phyloP scores from a whole-genome alignment of 2,888 invertebrate genomes.

The Ctena decussata region DNA sequence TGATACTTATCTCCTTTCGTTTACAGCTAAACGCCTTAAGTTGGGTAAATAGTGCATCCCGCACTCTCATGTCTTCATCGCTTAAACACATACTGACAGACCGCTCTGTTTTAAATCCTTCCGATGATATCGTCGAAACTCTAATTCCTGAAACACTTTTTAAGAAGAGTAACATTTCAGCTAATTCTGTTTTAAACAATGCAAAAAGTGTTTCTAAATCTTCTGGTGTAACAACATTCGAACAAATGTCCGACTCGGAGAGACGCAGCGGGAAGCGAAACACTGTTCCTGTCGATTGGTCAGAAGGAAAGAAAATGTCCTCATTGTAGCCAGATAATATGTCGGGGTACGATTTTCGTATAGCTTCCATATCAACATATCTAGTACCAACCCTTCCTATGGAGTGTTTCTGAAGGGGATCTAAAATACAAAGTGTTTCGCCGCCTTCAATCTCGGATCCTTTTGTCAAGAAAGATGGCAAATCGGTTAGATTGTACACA shows the following conservation, averaged over 20 bases:
- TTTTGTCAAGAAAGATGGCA: slow-evolving; percentile 74
- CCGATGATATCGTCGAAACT: slow-evolving; percentile 29
- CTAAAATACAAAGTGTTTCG: slow-evolving; percentile 81
- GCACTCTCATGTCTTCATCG: background rate
- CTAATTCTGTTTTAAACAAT: slow-evolving; percentile 38
- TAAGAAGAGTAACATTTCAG: slow-evolving; percentile 59
- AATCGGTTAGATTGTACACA: slow-evolving; percentile 80
- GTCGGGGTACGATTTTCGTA: slow-evolving; percentile 36
- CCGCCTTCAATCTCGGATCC: slow-evolving; percentile 65
- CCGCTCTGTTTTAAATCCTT: slow-evolving; percentile 3
- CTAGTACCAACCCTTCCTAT: slow-evolving; percentile 59
- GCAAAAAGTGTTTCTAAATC: slow-evolving; percentile 25
- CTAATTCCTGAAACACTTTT: slow-evolving; percentile 48
- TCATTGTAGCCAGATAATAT: slow-evolving; percentile 62
- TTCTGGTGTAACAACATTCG: slow-evolving; percentile 20
- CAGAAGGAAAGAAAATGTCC: slow-evolving; percentile 21
- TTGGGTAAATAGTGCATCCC: background rate
- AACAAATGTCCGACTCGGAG: slow-evolving; percentile 73
- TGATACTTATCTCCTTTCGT: background rate
- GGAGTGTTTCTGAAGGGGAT: slow-evolving; percentile 76
- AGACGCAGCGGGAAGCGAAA: slow-evolving; percentile 69
- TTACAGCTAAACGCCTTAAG: background rate
- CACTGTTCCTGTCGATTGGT: slow-evolving; percentile 48
- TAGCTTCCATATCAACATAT: slow-evolving; percentile 36
- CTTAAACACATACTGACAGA: slow-evolving; percentile 1